Conservation (phyloP, 2,797 vertebrate genomes). For the Cygnus olor region DNA sequence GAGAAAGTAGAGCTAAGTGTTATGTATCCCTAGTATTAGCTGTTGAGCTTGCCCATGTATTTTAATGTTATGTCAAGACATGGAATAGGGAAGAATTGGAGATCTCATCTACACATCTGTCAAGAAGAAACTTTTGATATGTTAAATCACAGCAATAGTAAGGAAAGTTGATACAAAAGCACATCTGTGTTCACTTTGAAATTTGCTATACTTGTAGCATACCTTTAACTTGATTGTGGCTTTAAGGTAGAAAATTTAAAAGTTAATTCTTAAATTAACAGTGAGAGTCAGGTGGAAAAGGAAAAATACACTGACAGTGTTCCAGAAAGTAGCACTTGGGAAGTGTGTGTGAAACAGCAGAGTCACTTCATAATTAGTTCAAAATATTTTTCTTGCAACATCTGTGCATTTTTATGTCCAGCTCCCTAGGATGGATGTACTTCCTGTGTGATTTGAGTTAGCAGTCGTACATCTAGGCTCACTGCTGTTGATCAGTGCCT, state of each 20-base stretch:
- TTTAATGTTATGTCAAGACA: neutral
- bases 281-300: neutral
- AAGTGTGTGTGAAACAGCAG: neutral
- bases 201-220: neutral
- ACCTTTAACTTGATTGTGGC: neutral
- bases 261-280: neutral
- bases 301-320: neutral
- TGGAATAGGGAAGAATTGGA: neutral
- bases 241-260: neutral
- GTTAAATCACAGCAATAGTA: neutral
- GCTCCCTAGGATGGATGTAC: neutral
- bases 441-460: neutral
- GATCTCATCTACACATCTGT: neutral
- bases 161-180: neutral
- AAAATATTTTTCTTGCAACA: neutral
- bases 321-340: neutral
- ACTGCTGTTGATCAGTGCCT: neutral
- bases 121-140: neutral
- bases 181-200: neutral
- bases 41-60: neutral
- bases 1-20: neutral
- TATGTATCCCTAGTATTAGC: neutral
- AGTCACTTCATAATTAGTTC: neutral
- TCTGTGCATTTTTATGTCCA: neutral
- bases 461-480: neutral